Evolutionary conservation across 2,888 invertebrate genomes (phyloP).

Genomic region (Tetheella fluctuosa): DNA sequence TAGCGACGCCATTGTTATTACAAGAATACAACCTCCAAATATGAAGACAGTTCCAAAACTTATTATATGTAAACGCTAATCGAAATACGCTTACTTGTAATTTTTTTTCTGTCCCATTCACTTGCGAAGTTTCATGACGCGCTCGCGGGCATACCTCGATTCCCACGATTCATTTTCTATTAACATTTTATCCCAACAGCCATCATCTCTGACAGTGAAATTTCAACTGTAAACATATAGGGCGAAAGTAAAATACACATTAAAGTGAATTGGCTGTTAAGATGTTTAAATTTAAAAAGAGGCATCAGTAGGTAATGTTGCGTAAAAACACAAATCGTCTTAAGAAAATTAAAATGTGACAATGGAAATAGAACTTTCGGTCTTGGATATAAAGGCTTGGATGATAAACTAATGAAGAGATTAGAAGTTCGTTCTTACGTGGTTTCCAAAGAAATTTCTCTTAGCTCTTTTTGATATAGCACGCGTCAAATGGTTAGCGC

Average conservation of each 20-base stretch:
- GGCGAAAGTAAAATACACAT: constrained; percentile 19
- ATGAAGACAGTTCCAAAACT: constrained; percentile 22
- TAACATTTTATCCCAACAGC: constrained; percentile 35
- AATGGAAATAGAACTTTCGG: constrained; percentile 42
- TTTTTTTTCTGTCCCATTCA: constrained; percentile 60
- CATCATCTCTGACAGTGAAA: constrained; percentile 17
- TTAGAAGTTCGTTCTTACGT: constrained; percentile 54
- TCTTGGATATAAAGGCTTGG: constrained; percentile 36
- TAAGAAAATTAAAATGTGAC: constrained; percentile 41
- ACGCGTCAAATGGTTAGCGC: constrained; percentile 51
- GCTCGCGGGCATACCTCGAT: constrained; percentile 86
- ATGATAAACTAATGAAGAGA: constrained; percentile 56
- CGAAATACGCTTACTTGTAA: constrained; percentile 54
- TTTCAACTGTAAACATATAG: constrained; percentile 16
- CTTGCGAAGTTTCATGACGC: constrained; percentile 75
- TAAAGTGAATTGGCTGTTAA: constrained; percentile 15
- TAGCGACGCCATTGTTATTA: constrained; percentile 12
- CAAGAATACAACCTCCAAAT: constrained; percentile 10
- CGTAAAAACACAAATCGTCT: constrained; percentile 53
- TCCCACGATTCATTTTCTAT: constrained; percentile 77
- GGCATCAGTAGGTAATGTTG: constrained; percentile 32
- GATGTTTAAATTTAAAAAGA: constrained; percentile 10
- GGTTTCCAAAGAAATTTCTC: constrained; percentile 56
- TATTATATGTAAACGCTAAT: constrained; percentile 49
- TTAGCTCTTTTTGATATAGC: constrained; percentile 56